Evolutionary conservation across 1,140 invertebrate species (phyloP).

Genomic region (Sipha flava): DNA sequence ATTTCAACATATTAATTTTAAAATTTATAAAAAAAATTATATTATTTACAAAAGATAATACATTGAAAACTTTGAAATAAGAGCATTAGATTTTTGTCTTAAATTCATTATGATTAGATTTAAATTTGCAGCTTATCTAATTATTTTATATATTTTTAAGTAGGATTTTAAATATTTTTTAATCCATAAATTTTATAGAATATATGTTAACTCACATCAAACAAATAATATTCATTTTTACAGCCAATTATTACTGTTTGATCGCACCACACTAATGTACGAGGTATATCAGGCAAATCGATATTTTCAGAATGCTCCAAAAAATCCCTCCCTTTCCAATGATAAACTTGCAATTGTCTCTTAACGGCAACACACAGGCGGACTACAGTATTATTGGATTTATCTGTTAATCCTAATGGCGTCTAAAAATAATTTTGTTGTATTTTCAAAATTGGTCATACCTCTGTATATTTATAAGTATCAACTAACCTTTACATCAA

Average conservation of each 20-base stretch:
- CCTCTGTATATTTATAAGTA: conserved; percentile 27
- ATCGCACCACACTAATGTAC: conserved; percentile 74
- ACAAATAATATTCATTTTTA: conserved; percentile 45
- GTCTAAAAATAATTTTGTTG: background rate
- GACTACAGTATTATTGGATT: conserved; percentile 48
- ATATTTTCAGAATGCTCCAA: conserved; percentile 65
- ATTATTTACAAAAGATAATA: no score
- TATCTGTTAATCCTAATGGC: background rate
- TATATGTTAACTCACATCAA: conserved; percentile 22
- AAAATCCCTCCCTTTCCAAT: conserved; percentile 80
- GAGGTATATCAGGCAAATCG: conserved; percentile 71
- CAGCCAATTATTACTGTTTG: conserved; percentile 76
- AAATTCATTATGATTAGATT: no score
- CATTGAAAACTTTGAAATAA: no score
- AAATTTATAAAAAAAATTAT: no score
- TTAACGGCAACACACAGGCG: conserved; percentile 81
- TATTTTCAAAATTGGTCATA: background rate
- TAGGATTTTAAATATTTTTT: no score
- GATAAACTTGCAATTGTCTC: conserved; percentile 77
- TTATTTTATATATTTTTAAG: no score
- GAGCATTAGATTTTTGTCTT: no score
- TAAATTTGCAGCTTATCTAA: no score
- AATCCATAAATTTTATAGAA: no score
- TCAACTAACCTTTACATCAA: conserved; percentile 63
- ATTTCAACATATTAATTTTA: no score